Evolutionary conservation across 2,113 vertebrate genomes (phyloP).

Genomic region (Caretta caretta): DNA sequence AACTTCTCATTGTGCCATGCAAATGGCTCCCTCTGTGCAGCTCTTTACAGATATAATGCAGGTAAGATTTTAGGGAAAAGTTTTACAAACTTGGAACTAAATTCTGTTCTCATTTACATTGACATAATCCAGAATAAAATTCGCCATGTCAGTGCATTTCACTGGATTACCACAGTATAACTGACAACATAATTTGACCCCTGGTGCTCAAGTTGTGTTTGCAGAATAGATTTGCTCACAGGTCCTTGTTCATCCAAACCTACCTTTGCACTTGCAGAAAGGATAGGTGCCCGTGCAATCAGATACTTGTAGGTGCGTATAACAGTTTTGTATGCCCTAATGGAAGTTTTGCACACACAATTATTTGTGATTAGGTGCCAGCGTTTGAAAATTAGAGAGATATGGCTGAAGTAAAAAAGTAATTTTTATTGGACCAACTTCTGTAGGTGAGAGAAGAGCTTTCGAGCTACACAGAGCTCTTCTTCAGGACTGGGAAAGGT

Average conservation of each 20-base stretch:
- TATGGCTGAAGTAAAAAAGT: too few species aligned
- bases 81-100: not conserved
- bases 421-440: too few species aligned
- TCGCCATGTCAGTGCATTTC: not conserved
- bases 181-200: not conserved
- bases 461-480: too few species aligned
- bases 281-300: not conserved
- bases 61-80: not conserved
- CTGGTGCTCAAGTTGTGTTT: not conserved
- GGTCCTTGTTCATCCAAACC: not conserved
- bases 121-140: not conserved
- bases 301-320: not conserved
- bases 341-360: not conserved
- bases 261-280: not conserved
- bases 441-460: too few species aligned
- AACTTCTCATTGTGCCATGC: not conserved
- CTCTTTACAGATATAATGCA: not conserved
- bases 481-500: too few species aligned
- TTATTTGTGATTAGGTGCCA: not conserved
- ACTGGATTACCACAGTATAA: not conserved
- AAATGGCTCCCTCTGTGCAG: not conserved
- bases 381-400: too few species aligned
- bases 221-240: accelerated
- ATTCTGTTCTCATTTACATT: not conserved
- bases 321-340: not conserved